Base-by-base conservation (phyloP, 2,888 invertebrate species). In the Pachydiplax longipennis region DNA sequence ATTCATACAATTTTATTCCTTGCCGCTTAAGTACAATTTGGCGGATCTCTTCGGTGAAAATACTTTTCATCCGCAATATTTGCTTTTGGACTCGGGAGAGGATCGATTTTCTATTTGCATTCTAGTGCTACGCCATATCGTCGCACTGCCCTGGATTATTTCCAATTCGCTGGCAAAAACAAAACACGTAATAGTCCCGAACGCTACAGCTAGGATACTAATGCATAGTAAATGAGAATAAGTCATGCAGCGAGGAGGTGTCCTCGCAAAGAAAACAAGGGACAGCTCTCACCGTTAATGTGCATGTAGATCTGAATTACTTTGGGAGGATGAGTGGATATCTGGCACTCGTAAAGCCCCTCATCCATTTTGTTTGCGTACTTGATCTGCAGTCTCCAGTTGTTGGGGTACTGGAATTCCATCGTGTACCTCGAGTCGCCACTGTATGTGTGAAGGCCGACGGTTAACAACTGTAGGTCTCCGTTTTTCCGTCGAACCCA, bases 401-500 rank as follows among this genome's bases (percentile, higher is more conserved):
- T 95, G 92, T 95, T 95, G 61, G 95, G 95, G 92, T 95, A 95
- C 92, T 95, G 94, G 93, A 95, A 95, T 92, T 94, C 94, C 91
- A 94, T 94, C 73, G 94, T 94, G 92, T 94, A 94, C 92, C 95
- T 93, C 90, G 93, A 93, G 91, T 94, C 94, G 31, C 93, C 93
- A 91, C 93, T 93, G 92, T 94, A 94, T 65, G 94, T 94, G 91
- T 93, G 93, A 8, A 92, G 91, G 6, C 96, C 96, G 83, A 96
- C 95, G 2, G 97, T 97, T 18, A 97, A 94, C 90, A 97, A 93
- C 93, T 96, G 96, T 92, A 96, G 94, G 92, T 96, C 95, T 91
- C 95, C 96, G 35, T 95, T 95, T 91, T 96, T 96, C 92, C 95
- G 94, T 58, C 96, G 94, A 91, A 96, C 95, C 97, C 97, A 97